phyloP scores from a whole-genome alignment of 2,888 invertebrate species.

The Ochropleura plecta region DNA sequence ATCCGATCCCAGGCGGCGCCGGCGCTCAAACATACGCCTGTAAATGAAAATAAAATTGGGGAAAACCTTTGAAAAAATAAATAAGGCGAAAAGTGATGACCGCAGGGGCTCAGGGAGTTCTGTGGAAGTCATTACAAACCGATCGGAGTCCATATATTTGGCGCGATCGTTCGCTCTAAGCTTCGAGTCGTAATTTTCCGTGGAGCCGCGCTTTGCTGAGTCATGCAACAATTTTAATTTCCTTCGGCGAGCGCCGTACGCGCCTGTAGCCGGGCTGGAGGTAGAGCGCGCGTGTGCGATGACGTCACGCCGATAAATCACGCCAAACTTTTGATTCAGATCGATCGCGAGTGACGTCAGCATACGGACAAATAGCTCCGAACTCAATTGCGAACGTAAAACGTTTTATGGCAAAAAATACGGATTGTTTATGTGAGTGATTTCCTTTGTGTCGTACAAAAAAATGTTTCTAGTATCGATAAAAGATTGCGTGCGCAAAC shows the following conservation, averaged over 20 bases:
- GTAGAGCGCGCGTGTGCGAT: conserved; percentile 40
- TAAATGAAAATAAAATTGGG: conserved; percentile 57
- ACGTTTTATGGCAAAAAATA: conserved; percentile 57
- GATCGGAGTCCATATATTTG: conserved; percentile 50
- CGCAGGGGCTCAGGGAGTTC: conserved; percentile 48
- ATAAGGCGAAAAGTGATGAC: conserved; percentile 57
- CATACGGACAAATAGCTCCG: conserved; percentile 49
- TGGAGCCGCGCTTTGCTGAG: conserved; percentile 47
- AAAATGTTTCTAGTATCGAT: conserved; percentile 56
- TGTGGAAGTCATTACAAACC: conserved; percentile 55
- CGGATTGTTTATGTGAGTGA: conserved; percentile 60
- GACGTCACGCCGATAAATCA: conserved; percentile 61
- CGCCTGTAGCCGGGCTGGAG: conserved; percentile 12
- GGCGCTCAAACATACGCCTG: conserved; percentile 7
- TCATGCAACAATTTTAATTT: conserved; percentile 68
- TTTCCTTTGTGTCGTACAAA: conserved; percentile 52
- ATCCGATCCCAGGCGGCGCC: conserved; percentile 23
- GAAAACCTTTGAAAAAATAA: conserved; percentile 57
- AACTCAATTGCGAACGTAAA: conserved; percentile 46
- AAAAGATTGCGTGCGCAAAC: conserved; percentile 57
- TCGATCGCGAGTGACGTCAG: conserved; percentile 55
- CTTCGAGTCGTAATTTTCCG: conserved; percentile 57
- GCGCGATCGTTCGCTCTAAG: conserved; percentile 48
- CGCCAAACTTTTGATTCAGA: conserved; percentile 56
- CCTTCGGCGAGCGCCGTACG: conserved; percentile 48